Conservation (phyloP, 2,888 invertebrate species). For the Choristoneura rosaceana region DNA sequence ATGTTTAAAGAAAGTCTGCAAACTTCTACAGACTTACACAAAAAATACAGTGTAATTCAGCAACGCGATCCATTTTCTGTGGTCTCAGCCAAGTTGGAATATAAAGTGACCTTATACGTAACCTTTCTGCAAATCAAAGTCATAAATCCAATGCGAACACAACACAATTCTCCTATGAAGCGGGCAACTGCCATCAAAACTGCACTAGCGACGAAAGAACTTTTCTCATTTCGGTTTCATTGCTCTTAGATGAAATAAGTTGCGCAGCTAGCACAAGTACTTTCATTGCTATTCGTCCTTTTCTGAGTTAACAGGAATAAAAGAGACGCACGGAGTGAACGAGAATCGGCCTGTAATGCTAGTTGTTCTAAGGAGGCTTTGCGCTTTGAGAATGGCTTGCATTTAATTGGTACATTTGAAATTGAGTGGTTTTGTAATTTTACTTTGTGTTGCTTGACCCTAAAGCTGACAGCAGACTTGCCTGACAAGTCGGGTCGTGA, state of each 20-base stretch:
- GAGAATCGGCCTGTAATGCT: neutral
- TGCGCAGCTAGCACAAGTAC: slow-evolving; percentile 28
- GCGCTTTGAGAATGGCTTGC: neutral
- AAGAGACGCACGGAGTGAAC: neutral
- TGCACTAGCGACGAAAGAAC: slow-evolving; percentile 48
- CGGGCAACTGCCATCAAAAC: slow-evolving; percentile 45
- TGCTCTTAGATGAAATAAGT: slow-evolving; percentile 55
- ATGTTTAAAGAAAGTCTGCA: neutral
- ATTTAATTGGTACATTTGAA: neutral
- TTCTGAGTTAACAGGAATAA: neutral
- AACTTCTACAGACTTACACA: neutral
- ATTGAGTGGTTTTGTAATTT: neutral
- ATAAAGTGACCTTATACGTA: slow-evolving; percentile 23
- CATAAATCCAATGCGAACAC: slow-evolving; percentile 38
- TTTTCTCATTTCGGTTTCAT: slow-evolving; percentile 56
- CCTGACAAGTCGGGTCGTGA: no score
- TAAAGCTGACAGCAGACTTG: no score
- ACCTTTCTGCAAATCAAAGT: slow-evolving; percentile 33
- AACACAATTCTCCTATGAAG: slow-evolving; percentile 37
- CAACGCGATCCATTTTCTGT: neutral
- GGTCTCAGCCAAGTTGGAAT: neutral
- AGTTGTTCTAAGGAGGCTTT: neutral
- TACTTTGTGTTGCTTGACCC: neutral
- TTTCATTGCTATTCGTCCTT: neutral
- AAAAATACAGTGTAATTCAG: neutral